Base-by-base conservation (phyloP, 1,140 invertebrate genomes). In the Drosophila kepulauana region DNA sequence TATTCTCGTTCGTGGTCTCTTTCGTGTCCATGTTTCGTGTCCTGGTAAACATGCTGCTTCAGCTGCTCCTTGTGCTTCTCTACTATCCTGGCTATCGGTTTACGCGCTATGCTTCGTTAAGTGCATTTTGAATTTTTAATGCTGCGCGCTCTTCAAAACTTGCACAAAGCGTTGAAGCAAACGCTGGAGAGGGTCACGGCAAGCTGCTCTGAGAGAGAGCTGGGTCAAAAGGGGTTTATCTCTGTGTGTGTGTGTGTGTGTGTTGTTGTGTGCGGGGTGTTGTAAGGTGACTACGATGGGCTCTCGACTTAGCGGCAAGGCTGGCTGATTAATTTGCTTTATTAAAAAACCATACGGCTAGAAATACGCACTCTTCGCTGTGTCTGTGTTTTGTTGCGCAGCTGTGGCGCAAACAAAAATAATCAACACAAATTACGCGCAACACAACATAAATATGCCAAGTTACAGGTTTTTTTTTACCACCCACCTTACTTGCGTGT, bases 81-180 rank as follows among this genome's bases (percentile, higher is more conserved):
- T 38, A 51, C 59, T 52, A 51, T 63, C 63, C 74, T 62, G 77
- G 80, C 85, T 89, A 88, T 88, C 85, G 78, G 84, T 89, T 89
- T 89, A 88, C 85, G 85, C 85, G 84, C 80, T 80, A 84, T 88
- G 85, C 85, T 84, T 89, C 84, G 84, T 88, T 88, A 88, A 88
- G 84, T 88, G 84, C 84, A 88, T 89, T 88, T 84, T 88, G 84
- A 88, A 88, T 88, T 84, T 88, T 88, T 88, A 88, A 88, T 88
- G 84, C 52, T 81, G 75, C 75, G 64, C 82, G 58, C 75, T 67
- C 43, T 65, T 72, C 62, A 61, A 69, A 78, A 78, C 65, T 72
- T 73, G 54, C 68, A 77, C 74, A 72, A 79, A 79, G 67, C 64
- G 51, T 72, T 45, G 56, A 58, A 63, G 13, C 59, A 51, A 64